Evolutionary conservation across 2,888 invertebrate genomes (phyloP).

Genomic region (Brenthis ino): DNA sequence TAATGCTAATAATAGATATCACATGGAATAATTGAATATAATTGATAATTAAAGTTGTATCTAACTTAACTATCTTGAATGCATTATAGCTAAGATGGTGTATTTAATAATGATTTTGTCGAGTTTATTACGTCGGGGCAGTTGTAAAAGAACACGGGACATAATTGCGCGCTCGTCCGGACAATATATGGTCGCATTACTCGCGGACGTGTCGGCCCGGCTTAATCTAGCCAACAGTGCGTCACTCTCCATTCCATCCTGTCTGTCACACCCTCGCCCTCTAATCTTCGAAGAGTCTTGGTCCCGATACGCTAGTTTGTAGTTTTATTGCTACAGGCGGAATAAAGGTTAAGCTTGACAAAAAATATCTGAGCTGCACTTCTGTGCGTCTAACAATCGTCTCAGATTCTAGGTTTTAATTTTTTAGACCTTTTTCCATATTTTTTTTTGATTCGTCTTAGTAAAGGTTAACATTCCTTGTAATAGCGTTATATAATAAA

Average conservation of each 20-base stretch:
- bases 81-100: conserved; percentile 11
- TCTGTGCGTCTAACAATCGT: not conserved
- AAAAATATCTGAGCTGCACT: not conserved
- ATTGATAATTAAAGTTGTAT: not conserved
- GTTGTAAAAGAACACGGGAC: conserved; percentile 48
- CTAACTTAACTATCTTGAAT: not conserved
- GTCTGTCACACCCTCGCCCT: conserved; percentile 42
- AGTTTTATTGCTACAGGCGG: conserved; percentile 25
- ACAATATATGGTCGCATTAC: conserved; percentile 81
- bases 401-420: no score
- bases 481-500: no score
- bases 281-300: conserved; percentile 44
- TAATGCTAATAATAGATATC: not conserved
- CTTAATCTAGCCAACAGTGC: conserved; percentile 77
- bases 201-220: conserved; percentile 76
- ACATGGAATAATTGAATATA: not conserved
- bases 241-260: conserved; percentile 65
- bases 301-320: conserved; percentile 19
- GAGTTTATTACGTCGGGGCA: conserved; percentile 36
- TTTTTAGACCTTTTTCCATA: no score
- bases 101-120: conserved; percentile 26
- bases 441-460: no score
- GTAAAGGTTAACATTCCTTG: no score
- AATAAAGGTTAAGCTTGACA: not conserved
- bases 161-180: conserved; percentile 75